Base-by-base conservation (phyloP, 1,140 invertebrate species). In the Hylaeus volcanicus region DNA sequence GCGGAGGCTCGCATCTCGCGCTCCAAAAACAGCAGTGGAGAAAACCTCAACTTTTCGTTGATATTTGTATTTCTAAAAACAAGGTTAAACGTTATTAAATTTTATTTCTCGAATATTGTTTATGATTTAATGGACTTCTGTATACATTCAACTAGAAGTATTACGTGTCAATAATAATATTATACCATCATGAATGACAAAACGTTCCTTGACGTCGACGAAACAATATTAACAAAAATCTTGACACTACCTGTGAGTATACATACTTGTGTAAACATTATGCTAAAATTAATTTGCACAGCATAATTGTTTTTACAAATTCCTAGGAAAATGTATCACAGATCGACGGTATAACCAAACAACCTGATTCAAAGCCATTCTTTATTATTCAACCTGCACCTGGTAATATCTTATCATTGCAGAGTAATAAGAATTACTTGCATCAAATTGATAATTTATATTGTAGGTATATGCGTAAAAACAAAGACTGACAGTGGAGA, bases 401-500 rank as follows among this genome's bases (percentile, higher is more conserved):
- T 43, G 90, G 90, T 91, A 81, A 74, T 75, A 51, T 3, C 37
- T 51, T 1, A 26, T 11, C n/a, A 65, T 15, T 80, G 51, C 37
- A 45, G 51, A 45, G 39, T 12, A 26, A 2, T 11, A 51, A 39
- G 45, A 26, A 61, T 48, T 9, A 37, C 5, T 37, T 14, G 6
- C 0, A 64, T 64, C 39, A 58, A n/a, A 15, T 56, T 56, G n/a
- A 15, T 72, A n/a, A 78, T 76, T 78, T 4, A 65, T 74, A 72
- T 94, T 93, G 26, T 90, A 98, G 98, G 97, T 68, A 95, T 97
- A 86, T 98, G 98, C 89, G 93, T 98, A 0, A 98, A 98, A 93
- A 95, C 96, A 39, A 96, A 95, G 90, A 93, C 95, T 11, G 94
- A 95, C 39, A 94, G 93, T 55, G 95, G 95, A 75, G 94, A 95